A percentile compares a stretch with the other conserved stretches of the same genome.
These are phyloP conservation scores for Thalassarche chlororhynchos DNA, from an alignment of 2,113 vertebrate genomes.

Conservation along the genomic window DNA sequence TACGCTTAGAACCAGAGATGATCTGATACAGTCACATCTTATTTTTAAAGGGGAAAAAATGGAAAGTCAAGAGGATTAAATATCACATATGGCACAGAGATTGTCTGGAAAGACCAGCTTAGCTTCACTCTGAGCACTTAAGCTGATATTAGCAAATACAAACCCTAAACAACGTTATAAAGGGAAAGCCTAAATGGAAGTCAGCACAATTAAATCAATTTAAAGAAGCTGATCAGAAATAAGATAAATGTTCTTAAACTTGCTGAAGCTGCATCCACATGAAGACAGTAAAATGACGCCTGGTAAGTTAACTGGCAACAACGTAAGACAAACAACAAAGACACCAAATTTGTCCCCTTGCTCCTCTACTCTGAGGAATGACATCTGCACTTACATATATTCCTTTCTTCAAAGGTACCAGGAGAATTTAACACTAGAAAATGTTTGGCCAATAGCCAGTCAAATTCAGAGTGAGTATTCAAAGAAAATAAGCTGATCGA, in stretches of 20 bases:
- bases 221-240: neutral
- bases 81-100: neutral
- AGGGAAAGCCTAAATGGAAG: neutral
- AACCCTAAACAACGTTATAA: neutral
- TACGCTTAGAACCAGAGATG: neutral
- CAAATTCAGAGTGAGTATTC: neutral
- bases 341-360: neutral
- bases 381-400: neutral
- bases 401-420: neutral
- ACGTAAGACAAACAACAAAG: accelerated
- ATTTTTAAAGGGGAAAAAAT: neutral
- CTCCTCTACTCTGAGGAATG: neutral
- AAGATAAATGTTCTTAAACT: neutral
- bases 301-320: neutral
- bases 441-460: neutral
- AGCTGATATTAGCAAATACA: neutral
- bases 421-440: neutral
- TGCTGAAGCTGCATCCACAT: neutral
- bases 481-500: neutral
- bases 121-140: neutral
- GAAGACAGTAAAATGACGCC: neutral
- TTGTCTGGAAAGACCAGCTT: neutral
- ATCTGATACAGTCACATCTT: neutral
- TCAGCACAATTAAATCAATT: neutral
- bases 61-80: constrained; percentile 24